These are phyloP conservation scores for Torymus aiolomorphi DNA, from an alignment of 2,888 invertebrate genomes.

Conservation along the genomic window DNA sequence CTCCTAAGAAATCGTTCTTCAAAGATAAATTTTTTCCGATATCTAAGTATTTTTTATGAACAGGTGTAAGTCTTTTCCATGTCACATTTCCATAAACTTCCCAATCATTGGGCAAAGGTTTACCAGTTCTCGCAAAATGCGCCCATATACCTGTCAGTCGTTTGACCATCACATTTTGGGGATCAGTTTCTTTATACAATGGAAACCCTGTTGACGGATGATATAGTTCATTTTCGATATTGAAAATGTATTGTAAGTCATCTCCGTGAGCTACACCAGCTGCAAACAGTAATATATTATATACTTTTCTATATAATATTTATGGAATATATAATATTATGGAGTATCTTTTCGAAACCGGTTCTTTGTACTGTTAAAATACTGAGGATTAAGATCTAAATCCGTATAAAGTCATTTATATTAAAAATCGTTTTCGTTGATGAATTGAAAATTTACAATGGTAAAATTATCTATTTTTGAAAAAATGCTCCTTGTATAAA, in stretches of 20 bases:
- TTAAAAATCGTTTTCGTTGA: background rate
- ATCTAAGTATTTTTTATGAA: too few species aligned
- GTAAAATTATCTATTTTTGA: too few species aligned
- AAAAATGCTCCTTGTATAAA: background rate
- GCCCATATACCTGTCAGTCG: constrained; percentile 74
- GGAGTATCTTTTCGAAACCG: too few species aligned
- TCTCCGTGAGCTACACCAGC: constrained; percentile 75
- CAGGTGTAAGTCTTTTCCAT: too few species aligned
- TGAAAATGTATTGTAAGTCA: constrained; percentile 77
- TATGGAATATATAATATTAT: too few species aligned
- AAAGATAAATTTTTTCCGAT: too few species aligned
- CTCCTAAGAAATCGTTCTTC: too few species aligned
- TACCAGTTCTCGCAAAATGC: constrained; percentile 76
- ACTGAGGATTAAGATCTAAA: too few species aligned
- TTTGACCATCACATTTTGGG: constrained; percentile 74
- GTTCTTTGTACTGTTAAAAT: too few species aligned
- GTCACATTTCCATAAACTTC: too few species aligned
- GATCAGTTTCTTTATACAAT: constrained; percentile 73
- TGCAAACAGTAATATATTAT: background rate
- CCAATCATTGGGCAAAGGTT: constrained; percentile 62
- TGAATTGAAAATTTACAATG: background rate
- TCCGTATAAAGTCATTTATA: too few species aligned
- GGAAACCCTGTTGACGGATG: constrained; percentile 65
- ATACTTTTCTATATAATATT: background rate
- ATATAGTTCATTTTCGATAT: constrained; percentile 58